These are phyloP conservation scores for Periophthalmodon schlosseri DNA, from an alignment of 2,113 vertebrate genomes.

Conservation along the genomic window DNA sequence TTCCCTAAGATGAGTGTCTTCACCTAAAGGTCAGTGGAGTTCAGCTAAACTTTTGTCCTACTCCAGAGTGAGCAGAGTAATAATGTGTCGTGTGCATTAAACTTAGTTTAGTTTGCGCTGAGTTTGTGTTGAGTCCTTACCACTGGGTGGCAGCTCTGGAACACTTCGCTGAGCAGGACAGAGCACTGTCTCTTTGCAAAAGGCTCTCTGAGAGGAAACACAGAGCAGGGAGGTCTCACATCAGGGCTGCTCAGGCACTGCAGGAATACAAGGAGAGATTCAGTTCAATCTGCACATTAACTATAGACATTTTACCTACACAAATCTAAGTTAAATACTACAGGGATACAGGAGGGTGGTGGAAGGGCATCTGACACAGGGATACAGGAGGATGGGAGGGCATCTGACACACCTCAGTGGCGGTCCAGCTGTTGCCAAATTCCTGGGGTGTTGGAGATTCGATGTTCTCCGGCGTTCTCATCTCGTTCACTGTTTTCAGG, in stretches of 20 bases:
- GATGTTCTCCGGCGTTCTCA: constrained; percentile 92
- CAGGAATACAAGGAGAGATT: constrained; percentile 4
- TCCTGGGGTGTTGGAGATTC: constrained; percentile 90
- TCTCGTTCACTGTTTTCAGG: constrained; percentile 91
- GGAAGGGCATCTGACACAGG: too few relatives aligned
- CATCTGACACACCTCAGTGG: constrained; percentile 74
- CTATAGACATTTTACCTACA: background rate
- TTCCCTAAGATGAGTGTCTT: too few relatives aligned
- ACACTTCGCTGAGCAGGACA: constrained; percentile 87
- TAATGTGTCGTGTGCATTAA: too few relatives aligned
- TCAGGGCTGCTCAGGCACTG: constrained; percentile 94
- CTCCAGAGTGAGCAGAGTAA: too few relatives aligned
- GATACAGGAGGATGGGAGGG: too few relatives aligned
- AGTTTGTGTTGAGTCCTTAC: constrained; percentile 66
- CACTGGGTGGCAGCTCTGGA: constrained; percentile 94
- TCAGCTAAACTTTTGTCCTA: too few relatives aligned
- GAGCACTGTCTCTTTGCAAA: constrained; percentile 93
- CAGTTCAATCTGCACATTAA: background rate
- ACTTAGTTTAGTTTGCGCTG: too few relatives aligned
- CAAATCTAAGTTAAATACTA: background rate
- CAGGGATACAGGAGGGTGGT: too few relatives aligned
- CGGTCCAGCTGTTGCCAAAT: constrained; percentile 94
- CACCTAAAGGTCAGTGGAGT: too few relatives aligned
- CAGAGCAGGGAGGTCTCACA: constrained; percentile 85
- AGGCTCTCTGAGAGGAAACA: constrained; percentile 89